These are phyloP conservation scores for Tricholauxania praeusta DNA, from an alignment of 2,888 invertebrate species.

Conservation along the genomic window DNA sequence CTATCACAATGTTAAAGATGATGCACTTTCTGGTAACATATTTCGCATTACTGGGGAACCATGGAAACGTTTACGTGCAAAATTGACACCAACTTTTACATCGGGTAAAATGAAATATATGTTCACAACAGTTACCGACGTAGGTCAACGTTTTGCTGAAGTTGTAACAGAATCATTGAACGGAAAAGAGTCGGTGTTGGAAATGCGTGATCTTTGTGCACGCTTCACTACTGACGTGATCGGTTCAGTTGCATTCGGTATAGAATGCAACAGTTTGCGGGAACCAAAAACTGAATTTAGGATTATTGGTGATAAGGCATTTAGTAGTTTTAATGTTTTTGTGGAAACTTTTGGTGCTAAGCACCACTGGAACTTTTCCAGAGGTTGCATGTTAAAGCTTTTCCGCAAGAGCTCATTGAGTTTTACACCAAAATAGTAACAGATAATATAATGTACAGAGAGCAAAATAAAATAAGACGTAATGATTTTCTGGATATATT, in stretches of 20 bases:
- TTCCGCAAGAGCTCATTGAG: slow-evolving; percentile 41
- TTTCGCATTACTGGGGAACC: slow-evolving; percentile 62
- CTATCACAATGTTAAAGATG: slow-evolving; percentile 58
- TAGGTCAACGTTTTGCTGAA: slow-evolving; percentile 14
- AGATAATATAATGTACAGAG: slow-evolving; percentile 48
- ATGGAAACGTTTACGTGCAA: slow-evolving; percentile 63
- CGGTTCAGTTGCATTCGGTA: slow-evolving; percentile 67
- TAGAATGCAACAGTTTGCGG: slow-evolving; percentile 65
- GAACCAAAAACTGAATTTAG: slow-evolving; percentile 64
- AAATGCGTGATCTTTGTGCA: slow-evolving; percentile 64
- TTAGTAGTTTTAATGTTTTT: slow-evolving; percentile 25
- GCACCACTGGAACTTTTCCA: slow-evolving; percentile 33
- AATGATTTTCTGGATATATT: slow-evolving; percentile 57
- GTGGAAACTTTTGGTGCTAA: slow-evolving; percentile 28
- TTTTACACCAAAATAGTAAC: slow-evolving; percentile 50
- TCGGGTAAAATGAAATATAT: slow-evolving; percentile 69
- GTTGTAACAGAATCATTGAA: slow-evolving; percentile 8
- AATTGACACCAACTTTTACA: slow-evolving; percentile 69
- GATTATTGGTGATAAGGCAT: slow-evolving; percentile 50
- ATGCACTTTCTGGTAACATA: slow-evolving; percentile 63
- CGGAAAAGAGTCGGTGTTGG: slow-evolving; percentile 51
- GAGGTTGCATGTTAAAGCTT: slow-evolving; percentile 55
- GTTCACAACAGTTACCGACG: slow-evolving; percentile 58
- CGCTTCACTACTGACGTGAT: slow-evolving; percentile 70
- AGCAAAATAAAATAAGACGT: slow-evolving; percentile 47